Base-by-base conservation (phyloP, 2,113 vertebrate species). In the Craseonycteris thonglongyai region DNA sequence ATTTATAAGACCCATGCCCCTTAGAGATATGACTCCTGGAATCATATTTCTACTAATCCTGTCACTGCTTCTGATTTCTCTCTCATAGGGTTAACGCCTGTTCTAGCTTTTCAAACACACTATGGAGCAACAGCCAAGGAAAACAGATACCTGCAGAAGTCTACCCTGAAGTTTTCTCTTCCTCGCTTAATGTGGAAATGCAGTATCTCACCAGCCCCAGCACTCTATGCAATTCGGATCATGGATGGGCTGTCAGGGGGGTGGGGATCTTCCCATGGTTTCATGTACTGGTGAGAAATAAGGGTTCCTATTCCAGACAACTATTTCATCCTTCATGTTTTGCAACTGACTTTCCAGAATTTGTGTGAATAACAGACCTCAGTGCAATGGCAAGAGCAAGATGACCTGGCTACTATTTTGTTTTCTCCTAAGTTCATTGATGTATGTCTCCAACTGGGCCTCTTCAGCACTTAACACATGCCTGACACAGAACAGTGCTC, bases 61-160 rank as follows among this genome's bases (percentile, higher is more conserved):
- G 22, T 38, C 33, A 6, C 56, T 42, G 33, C 58, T 42, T 88
- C 33, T 63, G 18, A 78, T 72, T 78, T 95, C 89, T 96, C 24
- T 90, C 71, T 94, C 45, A 59, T 49, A 97, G 95, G 68, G 15
- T 30, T 97, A 63, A 93, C 63, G 26, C 28, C 28, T 22, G 59
- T 65, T 85, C 58, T 59, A 80, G 72, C 49, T 88, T 85, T 85
- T 58, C 51, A 42, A 51, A 56, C 22, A 33, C 1, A 6, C 28
- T 0, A 0, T 49, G 79, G 56, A 91, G 12, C 42, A 58, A 45
- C 49, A 33, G 7, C 18, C 6, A 54, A 76, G 42, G 14, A 68
- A 35, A 49, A 0, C 16, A 49, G 19, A 19, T 11, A 22, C 28
- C 63, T 66, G 15, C 42, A 35, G 61, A 21, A 76, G 7, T 24